Evolutionary conservation across 2,888 invertebrate genomes (phyloP), one percentile per base, ranked within the genome.

Genomic region (Epistrophella euchroma): DNA sequence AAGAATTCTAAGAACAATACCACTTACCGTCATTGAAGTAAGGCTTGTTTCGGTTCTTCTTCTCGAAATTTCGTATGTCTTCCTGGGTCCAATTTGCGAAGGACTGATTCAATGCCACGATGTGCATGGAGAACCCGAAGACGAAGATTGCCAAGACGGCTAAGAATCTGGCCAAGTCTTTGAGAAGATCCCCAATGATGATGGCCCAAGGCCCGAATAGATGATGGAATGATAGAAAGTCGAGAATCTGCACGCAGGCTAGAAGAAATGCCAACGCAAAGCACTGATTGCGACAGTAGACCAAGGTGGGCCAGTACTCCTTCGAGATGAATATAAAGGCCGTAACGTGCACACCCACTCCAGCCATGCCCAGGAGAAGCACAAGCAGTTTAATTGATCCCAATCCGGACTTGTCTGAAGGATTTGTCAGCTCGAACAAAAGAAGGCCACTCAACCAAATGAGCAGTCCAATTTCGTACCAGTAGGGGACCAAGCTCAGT

Each of bases 161-260:
- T 87, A 99, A 94, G 93, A 99, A 99, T 91, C 98, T 94, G n/a
- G 97, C 97, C 89, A 98, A 94, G 92, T 98, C 98, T 92, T 97
- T 97, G 95, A 97, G 96, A 75, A 97, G 94, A 92, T 97, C 97
- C 25, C 99, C 97, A 90, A 99, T 99, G 92, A 99, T 99, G 91
- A 99, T 99, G 40, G 99, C 99, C 99, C 99, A 99, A 0, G 99
- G 99, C 60, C 99, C 99, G 92, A 99, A 99, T 22, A 99, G 94
- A 93, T 99, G 98, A 93, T 99, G 99, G 92, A 99, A 99, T 28
- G 99, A 99, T 64, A 99, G 94, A 92, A 99, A 99, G 93, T 98
- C 98, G 90, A 99, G 94, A 90, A 99, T 97, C 93, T 99, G 98
- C 64, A 99, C 98, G 93, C 99, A 99, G 74, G 98, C 98, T 90